A percentile compares a stretch with the other conserved stretches of the same genome.
Conservation (phyloP, 1,140 invertebrate genomes). For the Cherax quadricarinatus region DNA sequence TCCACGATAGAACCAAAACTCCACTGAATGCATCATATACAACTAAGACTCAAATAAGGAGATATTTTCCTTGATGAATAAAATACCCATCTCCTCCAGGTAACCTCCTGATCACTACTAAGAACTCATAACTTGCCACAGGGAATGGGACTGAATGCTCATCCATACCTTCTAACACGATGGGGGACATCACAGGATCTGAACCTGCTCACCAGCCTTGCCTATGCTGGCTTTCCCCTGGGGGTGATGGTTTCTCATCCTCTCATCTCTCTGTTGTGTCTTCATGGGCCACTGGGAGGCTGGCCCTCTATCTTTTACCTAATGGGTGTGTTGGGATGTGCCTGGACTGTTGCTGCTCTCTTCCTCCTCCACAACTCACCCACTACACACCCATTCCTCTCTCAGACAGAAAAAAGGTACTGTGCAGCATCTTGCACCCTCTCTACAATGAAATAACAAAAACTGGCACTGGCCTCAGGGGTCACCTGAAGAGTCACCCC, state of each 20-base stretch:
- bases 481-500: too few relatives aligned
- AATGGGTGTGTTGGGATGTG: background rate
- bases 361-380: conserved; percentile 36
- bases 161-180: conserved; percentile 20
- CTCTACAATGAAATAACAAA: too few relatives aligned
- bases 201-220: conserved; percentile 26
- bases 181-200: conserved; percentile 27
- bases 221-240: conserved; percentile 26
- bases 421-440: background rate
- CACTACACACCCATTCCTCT: conserved; percentile 17
- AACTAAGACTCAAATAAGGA: too few relatives aligned
- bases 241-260: conserved; percentile 39
- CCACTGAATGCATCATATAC: too few relatives aligned
- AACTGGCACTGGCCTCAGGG: too few relatives aligned
- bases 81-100: too few relatives aligned
- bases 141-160: conserved; percentile 37
- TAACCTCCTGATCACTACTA: too few relatives aligned
- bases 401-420: conserved; percentile 17
- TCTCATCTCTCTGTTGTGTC: conserved; percentile 30
- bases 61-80: too few relatives aligned
- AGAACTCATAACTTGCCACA: background rate
- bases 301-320: conserved; percentile 38
- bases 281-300: conserved; percentile 30
- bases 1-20: too few relatives aligned
- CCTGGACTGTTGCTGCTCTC: background rate